Evolutionary conservation across 2,113 vertebrate genomes (phyloP).

Genomic region (Balaeniceps rex): DNA sequence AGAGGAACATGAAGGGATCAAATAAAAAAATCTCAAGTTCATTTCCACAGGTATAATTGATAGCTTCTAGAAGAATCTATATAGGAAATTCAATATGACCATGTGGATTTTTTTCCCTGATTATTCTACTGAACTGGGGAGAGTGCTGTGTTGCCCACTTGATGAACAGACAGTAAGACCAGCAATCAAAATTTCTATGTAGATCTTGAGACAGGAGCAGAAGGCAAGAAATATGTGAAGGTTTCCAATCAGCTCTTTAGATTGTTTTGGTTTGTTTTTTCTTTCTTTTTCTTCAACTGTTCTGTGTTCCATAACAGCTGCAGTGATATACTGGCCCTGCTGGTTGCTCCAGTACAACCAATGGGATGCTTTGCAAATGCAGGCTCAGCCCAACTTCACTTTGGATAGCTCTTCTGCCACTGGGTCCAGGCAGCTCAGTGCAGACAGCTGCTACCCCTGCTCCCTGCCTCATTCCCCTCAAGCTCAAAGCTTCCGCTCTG

Average conservation of each 20-base stretch:
- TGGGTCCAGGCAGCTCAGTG: not conserved
- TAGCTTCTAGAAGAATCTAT: not conserved
- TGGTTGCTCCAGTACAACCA: not conserved
- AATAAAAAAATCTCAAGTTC: not conserved
- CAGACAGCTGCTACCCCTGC: not conserved
- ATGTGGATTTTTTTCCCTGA: rapidly evolving
- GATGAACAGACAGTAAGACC: not conserved
- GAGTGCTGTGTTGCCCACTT: not conserved
- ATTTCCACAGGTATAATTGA: not conserved
- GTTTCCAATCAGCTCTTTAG: not conserved
- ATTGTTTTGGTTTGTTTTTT: not conserved
- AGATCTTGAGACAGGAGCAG: not conserved
- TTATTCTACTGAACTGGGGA: not conserved
- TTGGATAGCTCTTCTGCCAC: not conserved
- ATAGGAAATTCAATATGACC: not conserved
- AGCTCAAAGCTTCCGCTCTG: not conserved
- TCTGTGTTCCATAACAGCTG: not conserved
- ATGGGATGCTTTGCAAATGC: not conserved
- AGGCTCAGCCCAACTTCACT: not conserved
- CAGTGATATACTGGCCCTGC: not conserved
- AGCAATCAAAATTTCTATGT: not conserved
- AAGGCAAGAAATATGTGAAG: not conserved
- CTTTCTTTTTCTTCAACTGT: not conserved
- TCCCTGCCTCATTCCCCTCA: not conserved
- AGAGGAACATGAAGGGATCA: not conserved